A percentile compares a stretch with the other conserved stretches of the same genome.
These are phyloP conservation scores for Amphipoea oculea DNA, from an alignment of 2,888 invertebrate species.

Conservation along the genomic window DNA sequence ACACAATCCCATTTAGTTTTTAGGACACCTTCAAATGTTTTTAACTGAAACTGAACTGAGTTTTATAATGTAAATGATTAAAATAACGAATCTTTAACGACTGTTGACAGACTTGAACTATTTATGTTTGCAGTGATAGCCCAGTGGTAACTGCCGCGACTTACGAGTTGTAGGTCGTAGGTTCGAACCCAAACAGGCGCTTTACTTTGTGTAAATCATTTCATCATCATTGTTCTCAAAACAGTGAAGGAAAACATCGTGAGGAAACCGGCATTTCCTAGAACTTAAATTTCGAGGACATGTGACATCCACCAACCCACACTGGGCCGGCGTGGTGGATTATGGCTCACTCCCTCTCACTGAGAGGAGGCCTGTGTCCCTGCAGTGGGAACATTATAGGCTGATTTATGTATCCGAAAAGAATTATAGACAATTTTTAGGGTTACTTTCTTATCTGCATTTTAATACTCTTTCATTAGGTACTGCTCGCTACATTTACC, in stretches of 20 bases:
- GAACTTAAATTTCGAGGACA: neutral
- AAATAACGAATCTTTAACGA: neutral
- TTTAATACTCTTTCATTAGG: neutral
- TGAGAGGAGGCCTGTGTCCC: neutral
- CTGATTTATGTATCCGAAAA: no score
- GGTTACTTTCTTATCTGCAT: neutral
- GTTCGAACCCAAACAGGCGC: neutral
- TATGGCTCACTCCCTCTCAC: neutral
- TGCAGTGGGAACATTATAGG: neutral
- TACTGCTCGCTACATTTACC: neutral
- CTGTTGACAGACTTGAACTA: neutral
- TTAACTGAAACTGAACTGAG: neutral
- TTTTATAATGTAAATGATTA: neutral
- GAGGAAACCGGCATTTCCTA: neutral
- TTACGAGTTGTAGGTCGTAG: neutral
- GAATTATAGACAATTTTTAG: no score
- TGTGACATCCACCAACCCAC: neutral
- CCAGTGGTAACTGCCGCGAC: neutral
- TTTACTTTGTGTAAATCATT: neutral
- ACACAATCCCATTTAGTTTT: constrained; percentile 14
- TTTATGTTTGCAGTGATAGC: neutral
- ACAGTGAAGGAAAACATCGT: neutral
- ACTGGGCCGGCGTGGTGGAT: neutral
- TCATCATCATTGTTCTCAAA: neutral
- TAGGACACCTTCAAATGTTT: neutral